Evolutionary conservation across 2,888 invertebrate genomes (phyloP).

Genomic region (Pardosa pseudoannulata): DNA sequence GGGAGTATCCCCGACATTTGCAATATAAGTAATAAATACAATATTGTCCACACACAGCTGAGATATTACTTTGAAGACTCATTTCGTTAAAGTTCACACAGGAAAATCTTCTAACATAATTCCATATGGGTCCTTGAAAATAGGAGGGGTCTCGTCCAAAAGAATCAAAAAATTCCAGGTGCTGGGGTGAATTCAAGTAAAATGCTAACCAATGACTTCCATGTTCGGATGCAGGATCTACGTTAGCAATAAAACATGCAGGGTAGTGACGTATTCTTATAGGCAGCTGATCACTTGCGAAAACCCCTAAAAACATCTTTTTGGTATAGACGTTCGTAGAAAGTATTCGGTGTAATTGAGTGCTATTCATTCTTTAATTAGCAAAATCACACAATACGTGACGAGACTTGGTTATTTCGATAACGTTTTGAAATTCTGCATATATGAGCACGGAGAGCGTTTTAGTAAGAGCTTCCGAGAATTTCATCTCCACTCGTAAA

Average conservation of each 20-base stretch:
- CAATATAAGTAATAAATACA: no score
- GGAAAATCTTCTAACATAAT: not conserved
- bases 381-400: conserved; percentile 16
- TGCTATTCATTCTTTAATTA: conserved; percentile 24
- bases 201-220: no score
- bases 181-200: no score
- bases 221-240: not conserved
- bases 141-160: not conserved
- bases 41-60: no score
- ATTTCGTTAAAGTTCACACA: not conserved
- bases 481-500: conserved; percentile 18
- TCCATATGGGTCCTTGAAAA: not conserved
- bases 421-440: conserved; percentile 27
- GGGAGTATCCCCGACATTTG: no score
- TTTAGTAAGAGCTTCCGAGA: not conserved
- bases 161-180: not conserved
- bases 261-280: no score
- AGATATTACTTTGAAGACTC: no score
- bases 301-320: no score
- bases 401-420: conserved; percentile 23
- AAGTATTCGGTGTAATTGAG: conserved; percentile 1
- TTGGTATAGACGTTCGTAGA: not conserved
- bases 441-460: conserved; percentile 10
- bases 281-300: no score
- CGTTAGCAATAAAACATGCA: no score